Base-by-base conservation (phyloP, 2,113 vertebrate species). In the Mustela nigripes region DNA sequence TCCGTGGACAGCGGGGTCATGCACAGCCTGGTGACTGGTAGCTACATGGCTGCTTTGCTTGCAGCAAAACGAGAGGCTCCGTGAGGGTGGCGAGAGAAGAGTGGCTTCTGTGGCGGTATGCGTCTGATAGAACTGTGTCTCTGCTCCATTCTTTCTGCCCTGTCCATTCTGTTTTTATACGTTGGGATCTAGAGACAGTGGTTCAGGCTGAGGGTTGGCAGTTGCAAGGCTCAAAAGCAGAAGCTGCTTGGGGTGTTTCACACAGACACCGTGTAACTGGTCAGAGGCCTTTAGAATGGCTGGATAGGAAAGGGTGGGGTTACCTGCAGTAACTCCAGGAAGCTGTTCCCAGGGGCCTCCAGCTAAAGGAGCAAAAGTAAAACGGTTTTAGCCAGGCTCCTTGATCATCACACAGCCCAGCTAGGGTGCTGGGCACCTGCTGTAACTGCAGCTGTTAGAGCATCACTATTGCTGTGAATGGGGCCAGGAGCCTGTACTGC, bases 1-100 rank as follows among this genome's bases (percentile, higher is more conserved):
- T 58, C 18, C 1, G 16, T 12, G 18, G 19, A n/a, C 10, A 80
- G 39, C 4, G 0, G 2, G 67, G 4, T n/a, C 50, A 1, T 26
- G 4, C 45, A 11, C 42, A 28, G 18, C 42, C 18, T 82, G 1
- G 24, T 16, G 3, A 16, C 60, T 58, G 1, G 18, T 8, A 18
- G 33, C 33, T n/a, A 1, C 19, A 10, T 18, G 12, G 21, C 9
- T 48, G 4, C 50, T 60, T 1, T 7, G 18, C 14, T 36, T 42
- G 11, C 76, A 2, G 6, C 28, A 19, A 31, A 84, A n/a, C n/a
- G 15, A 63, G 36, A 79, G 36, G 69, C n/a, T 19, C 5, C 14
- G 3, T 3, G 24, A 22, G 22, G 4, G 42, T 18, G 33, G 9
- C 18, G 28, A 14, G 1, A 33, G 28, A 88, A n/a, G 11, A 50